These are phyloP conservation scores for Drosophila peninsularis DNA, from an alignment of 2,888 invertebrate species.

Conservation along the genomic window DNA sequence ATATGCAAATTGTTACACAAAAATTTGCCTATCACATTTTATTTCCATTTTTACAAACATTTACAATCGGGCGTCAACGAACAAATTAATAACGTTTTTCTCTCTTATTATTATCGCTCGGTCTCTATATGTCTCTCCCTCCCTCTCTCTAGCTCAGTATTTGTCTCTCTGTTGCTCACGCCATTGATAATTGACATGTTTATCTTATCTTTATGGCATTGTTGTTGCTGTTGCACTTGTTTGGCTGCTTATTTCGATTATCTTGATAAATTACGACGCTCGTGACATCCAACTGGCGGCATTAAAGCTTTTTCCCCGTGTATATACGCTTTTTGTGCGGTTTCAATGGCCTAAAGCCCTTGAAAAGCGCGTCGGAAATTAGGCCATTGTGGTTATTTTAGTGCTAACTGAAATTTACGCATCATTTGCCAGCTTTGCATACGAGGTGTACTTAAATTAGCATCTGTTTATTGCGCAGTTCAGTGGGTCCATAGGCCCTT, in stretches of 20 bases:
- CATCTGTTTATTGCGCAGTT: conserved; percentile 52
- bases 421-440: conserved; percentile 38
- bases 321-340: conserved; percentile 4
- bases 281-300: conserved; percentile 59
- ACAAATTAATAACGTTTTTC: conserved; percentile 2
- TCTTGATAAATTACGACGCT: conserved; percentile 76
- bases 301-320: conserved; percentile 35
- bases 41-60: neutral
- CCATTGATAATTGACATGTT: conserved; percentile 65
- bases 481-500: conserved; percentile 50
- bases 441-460: conserved; percentile 51
- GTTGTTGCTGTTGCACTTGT: conserved; percentile 55
- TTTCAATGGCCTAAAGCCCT: conserved; percentile 42
- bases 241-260: conserved; percentile 65
- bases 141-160: neutral
- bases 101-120: conserved; percentile 56
- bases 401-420: conserved; percentile 66
- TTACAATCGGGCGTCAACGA: neutral
- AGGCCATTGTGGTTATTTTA: conserved; percentile 61
- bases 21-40: neutral
- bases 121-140: neutral
- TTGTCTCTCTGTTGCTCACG: conserved; percentile 19
- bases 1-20: neutral
- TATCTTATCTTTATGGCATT: conserved; percentile 76
- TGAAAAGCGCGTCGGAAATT: conserved; percentile 50